Evolutionary conservation across 2,113 vertebrate genomes (phyloP).

Genomic region (Emydura subglobosa): DNA sequence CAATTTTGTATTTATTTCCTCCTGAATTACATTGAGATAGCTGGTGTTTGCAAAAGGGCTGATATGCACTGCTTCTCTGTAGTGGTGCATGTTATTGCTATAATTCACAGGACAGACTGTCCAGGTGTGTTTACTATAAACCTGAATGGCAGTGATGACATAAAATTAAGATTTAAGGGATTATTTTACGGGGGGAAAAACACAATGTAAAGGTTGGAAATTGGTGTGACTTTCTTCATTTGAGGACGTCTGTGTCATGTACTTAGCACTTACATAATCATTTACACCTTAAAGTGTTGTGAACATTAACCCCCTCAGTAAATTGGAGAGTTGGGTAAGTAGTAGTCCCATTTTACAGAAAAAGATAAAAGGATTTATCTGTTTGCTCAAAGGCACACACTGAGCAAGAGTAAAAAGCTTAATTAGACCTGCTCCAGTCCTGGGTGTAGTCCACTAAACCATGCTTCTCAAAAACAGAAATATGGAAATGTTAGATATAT

Average conservation of each 20-base stretch:
- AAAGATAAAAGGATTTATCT: too few relatives aligned
- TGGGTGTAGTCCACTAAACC: too few relatives aligned
- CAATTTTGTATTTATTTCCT: not conserved
- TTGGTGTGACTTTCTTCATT: not conserved
- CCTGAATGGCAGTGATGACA: not conserved
- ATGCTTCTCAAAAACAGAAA: too few relatives aligned
- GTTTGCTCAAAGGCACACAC: not conserved
- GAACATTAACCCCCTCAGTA: not conserved
- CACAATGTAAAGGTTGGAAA: not conserved
- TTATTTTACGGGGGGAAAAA: not conserved
- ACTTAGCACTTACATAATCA: not conserved
- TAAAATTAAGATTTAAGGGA: not conserved
- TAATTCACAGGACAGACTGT: not conserved
- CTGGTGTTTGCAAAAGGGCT: not conserved
- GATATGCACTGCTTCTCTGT: not conserved
- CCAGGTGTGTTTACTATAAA: not conserved
- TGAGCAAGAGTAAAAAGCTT: not conserved
- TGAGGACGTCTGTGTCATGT: not conserved
- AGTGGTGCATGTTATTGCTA: not conserved
- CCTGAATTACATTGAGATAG: not conserved
- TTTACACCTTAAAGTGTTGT: not conserved
- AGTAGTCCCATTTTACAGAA: too few relatives aligned
- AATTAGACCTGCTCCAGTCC: not conserved
- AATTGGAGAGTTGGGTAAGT: not conserved
- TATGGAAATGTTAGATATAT: too few relatives aligned